Base-by-base conservation (phyloP, 2,797 vertebrate genomes). In the Mus spretus region DNA sequence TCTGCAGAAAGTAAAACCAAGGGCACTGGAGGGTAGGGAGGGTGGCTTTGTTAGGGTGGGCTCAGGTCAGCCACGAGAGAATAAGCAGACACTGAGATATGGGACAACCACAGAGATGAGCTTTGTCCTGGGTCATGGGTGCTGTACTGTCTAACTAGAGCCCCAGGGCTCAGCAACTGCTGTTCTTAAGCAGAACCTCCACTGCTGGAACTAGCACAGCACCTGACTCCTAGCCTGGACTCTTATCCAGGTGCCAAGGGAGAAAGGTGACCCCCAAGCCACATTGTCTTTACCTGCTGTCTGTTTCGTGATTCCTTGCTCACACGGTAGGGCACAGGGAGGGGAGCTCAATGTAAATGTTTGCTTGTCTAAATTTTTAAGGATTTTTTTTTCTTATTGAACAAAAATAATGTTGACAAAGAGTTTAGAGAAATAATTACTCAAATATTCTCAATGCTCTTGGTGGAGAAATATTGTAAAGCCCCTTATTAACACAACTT, bases 401-500 rank as follows among this genome's bases (percentile, higher is more conserved):
- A 81, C 55, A 90, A 90, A 96, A 97, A 75, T 92, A 85, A 40
- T 65, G 81, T 94, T 74, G 82, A 91, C 90, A 96, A 59, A 82
- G 55, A 65, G 20, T 83, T 85, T 47, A 96, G 67, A 97, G 74
- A 92, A 96, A 78, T 97, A 97, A 93, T 97, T 87, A 88, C 94
- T 95, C 61, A 97, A 92, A 96, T 96, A 91, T 55, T 79, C 80
- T 89, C 82, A 83, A 0, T 4, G 14, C 0, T 26, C 74, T 97
- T 97, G 96, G 74, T 57, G 44, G 78, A 96, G 59, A 90, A 94
- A 86, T 97, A 85, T 90, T 74, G 5, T 94, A 91, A 95, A 95
- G 72, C 95, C 93, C 89, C 67, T 93, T 97, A 77, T 93, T 97
- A 96, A 95, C 61, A 26, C 20, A 0, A 2, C 93, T 96, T 97